phyloP scores from a whole-genome alignment of 1,140 invertebrate species.

The Drosophila eugracilis region DNA sequence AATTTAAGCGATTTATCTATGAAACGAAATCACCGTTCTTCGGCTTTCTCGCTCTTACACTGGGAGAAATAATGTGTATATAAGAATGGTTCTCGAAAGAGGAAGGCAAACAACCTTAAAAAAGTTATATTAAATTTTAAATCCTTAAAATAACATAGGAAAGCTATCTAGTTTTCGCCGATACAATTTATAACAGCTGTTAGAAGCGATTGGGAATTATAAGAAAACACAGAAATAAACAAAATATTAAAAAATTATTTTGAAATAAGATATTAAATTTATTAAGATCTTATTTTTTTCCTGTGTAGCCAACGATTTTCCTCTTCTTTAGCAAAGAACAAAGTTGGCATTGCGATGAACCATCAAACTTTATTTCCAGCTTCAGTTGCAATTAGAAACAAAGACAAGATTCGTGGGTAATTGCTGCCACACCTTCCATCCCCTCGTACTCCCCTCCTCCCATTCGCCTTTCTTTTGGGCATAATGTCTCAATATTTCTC shows the following conservation, averaged over 20 bases:
- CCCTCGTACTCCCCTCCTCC: background rate
- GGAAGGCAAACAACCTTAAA: background rate
- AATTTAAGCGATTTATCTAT: constrained; percentile 84
- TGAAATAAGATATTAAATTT: background rate
- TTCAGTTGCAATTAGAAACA: constrained; percentile 71
- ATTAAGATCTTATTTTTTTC: background rate
- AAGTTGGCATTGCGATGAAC: constrained; percentile 14
- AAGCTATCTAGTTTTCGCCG: background rate
- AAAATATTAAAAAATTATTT: background rate
- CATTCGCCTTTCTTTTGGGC: constrained; percentile 13
- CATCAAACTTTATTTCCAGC: constrained; percentile 42
- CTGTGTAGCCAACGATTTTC: background rate
- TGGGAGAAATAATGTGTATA: background rate
- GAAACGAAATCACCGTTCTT: constrained; percentile 80
- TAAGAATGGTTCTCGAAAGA: background rate
- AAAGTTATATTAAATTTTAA: background rate
- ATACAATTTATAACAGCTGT: background rate
- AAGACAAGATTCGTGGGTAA: constrained; percentile 53
- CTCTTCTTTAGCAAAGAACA: background rate
- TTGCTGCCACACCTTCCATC: constrained; percentile 36
- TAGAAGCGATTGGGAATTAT: background rate
- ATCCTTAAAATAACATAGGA: background rate
- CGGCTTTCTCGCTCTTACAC: constrained; percentile 44
- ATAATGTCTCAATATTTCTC: constrained; percentile 83
- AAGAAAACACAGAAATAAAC: background rate